Conservation (phyloP, 2,888 invertebrate genomes). For the Meiosimyza platycephala region DNA sequence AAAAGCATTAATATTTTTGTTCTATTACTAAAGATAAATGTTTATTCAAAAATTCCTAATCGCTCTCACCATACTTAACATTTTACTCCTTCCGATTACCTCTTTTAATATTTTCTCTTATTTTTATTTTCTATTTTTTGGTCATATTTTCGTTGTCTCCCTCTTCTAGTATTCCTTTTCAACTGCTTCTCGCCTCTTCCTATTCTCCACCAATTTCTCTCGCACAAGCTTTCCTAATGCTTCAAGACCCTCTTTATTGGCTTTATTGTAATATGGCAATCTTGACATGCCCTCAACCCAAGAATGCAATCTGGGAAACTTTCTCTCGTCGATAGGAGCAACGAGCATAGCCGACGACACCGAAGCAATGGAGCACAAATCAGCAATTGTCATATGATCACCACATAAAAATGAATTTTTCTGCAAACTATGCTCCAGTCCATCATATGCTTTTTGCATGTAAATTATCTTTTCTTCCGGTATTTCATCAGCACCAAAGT, state of each 20-base stretch:
- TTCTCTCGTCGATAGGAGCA: slow-evolving; percentile 66
- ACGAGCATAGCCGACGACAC: slow-evolving; percentile 65
- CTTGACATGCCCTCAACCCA: slow-evolving; percentile 66
- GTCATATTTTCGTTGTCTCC: not conserved
- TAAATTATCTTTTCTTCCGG: slow-evolving; percentile 65
- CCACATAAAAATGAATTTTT: slow-evolving; percentile 57
- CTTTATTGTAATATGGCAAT: slow-evolving; percentile 66
- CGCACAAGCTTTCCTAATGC: slow-evolving; percentile 50
- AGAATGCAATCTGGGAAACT: slow-evolving; percentile 65
- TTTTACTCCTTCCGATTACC: not conserved
- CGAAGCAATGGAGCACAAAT: slow-evolving; percentile 67
- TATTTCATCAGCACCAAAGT: slow-evolving; percentile 63
- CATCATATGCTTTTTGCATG: slow-evolving; percentile 67
- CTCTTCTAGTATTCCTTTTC: slow-evolving; percentile 6
- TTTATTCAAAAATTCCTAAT: no score
- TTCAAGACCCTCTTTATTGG: slow-evolving; percentile 66
- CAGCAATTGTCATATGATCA: slow-evolving; percentile 67
- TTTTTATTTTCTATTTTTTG: not conserved
- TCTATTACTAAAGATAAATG: no score
- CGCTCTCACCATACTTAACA: not conserved
- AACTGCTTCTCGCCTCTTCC: slow-evolving; percentile 40
- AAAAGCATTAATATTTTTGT: no score
- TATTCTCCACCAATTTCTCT: slow-evolving; percentile 48
- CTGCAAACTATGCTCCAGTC: slow-evolving; percentile 64
- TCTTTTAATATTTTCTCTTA: not conserved